Evolutionary conservation across 2,888 invertebrate species (phyloP), one percentile per base, ranked within the genome.

Genomic region (Scaptomyza cyrtandrae): DNA sequence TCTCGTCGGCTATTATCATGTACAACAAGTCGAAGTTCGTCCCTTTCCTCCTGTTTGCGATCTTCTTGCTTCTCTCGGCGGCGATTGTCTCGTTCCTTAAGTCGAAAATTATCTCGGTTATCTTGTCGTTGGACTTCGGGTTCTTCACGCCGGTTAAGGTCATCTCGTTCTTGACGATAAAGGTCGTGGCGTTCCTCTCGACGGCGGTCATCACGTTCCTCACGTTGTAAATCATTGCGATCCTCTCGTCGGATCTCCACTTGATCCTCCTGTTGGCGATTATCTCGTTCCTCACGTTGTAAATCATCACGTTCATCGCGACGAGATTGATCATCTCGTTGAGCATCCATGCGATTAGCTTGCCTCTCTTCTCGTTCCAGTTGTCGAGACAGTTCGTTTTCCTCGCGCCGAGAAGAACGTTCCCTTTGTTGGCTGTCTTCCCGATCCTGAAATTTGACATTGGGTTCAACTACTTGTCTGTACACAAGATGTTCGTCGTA

Each of bases 401-500:
- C 50, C 29, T 11, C 37, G 7, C 19, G 48, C 11, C 49, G n/a
- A 37, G 7, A 48, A 16, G 27, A 27, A 14, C 27, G 9, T 9
- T 61, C 31, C n/a, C 11, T 14, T n/a, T 29, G 63, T 10, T 24
- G 62, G 2, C 33, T 31, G 11, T 53, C 39, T 35, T 53, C 39
- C 13, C 29, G 31, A 43, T 46, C 14, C 35, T 7, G 37, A 10
- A 41, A 24, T 3, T 49, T 49, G 7, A 43, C 39, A 14, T 29
- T 55, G 16, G 41, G 33, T 11, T 37, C 58, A n/a, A 14, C 3
- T 14, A 3, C n/a, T 57, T 86, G 87, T 87, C 82, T 84, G 41
- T 86, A 81, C 13, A 84, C 75, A 39, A 86, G 62, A 35, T 73
- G 87, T 62, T 86, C 82, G 53, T 83, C 78, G 57, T 86, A 83